Conservation (phyloP, 2,888 invertebrate species). For the Autographa pulchrina region DNA sequence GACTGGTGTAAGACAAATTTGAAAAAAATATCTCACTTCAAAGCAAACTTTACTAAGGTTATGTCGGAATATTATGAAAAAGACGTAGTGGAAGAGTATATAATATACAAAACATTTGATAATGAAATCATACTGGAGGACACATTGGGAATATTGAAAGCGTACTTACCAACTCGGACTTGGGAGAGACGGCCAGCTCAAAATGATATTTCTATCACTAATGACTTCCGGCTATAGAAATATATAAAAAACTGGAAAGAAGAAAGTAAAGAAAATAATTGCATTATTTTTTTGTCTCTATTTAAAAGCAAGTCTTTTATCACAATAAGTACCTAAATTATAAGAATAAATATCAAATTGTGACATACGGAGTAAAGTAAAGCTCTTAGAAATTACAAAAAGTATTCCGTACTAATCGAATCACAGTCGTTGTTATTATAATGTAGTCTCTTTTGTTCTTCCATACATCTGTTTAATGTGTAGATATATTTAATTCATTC, state of each 20-base stretch:
- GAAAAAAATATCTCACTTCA: conserved; percentile 45
- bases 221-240: no score
- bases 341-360: no score
- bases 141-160: conserved; percentile 46
- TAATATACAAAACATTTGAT: conserved; percentile 58
- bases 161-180: conserved; percentile 36
- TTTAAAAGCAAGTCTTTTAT: no score
- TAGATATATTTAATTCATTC: neutral
- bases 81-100: conserved; percentile 66
- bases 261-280: no score
- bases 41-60: conserved; percentile 48
- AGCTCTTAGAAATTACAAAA: conserved; percentile 34
- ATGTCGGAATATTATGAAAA: conserved; percentile 63
- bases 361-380: neutral
- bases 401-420: conserved; percentile 23
- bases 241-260: no score
- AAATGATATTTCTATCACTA: neutral
- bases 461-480: conserved; percentile 13
- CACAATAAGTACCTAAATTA: no score
- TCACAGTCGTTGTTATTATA: conserved; percentile 42
- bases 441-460: conserved; percentile 45
- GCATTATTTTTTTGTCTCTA: no score
- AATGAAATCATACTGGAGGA: conserved; percentile 47
- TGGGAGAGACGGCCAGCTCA: conserved; percentile 49
- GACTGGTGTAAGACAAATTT: conserved; percentile 51